A percentile compares a stretch with the other conserved stretches of the same genome.
Evolutionary conservation across 2,888 invertebrate species (phyloP).

Genomic region (Ashinkailepas kermadecensis): DNA sequence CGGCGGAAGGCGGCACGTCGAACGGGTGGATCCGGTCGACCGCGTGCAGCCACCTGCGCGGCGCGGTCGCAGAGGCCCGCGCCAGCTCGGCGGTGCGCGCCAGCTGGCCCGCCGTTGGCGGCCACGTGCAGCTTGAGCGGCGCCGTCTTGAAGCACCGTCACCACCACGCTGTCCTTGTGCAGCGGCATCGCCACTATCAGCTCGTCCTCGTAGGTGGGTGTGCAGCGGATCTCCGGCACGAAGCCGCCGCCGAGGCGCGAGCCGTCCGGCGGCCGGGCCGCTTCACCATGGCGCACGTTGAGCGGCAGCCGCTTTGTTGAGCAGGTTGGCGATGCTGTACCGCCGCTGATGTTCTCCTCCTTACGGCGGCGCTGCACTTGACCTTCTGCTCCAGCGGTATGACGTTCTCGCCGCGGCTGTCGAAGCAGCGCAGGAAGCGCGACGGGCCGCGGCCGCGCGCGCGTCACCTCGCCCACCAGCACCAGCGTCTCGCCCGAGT

Average conservation of each 20-base stretch:
- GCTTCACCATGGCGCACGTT: constrained; percentile 85
- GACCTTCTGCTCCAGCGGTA: constrained; percentile 79
- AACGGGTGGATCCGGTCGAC: constrained; percentile 35
- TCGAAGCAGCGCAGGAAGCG: constrained; percentile 79
- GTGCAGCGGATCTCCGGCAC: constrained; percentile 70
- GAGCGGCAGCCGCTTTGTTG: constrained; percentile 80
- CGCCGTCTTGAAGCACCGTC: constrained; percentile 66
- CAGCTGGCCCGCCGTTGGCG: constrained; percentile 50
- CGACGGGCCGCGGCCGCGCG: constrained; percentile 46
- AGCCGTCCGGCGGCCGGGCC: constrained; percentile 69
- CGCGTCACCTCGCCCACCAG: constrained; percentile 58
- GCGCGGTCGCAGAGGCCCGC: constrained; percentile 34
- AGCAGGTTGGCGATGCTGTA: constrained; percentile 82
- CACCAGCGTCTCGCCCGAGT: constrained; percentile 75
- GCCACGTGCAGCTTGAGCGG: constrained; percentile 75
- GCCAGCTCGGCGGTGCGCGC: constrained; percentile 33
- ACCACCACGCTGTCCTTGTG: constrained; percentile 59
- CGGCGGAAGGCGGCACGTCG: constrained; percentile 34
- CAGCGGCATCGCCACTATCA: constrained; percentile 37
- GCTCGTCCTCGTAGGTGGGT: constrained; percentile 62
- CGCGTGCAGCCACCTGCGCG: constrained; percentile 32
- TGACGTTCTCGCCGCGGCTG: constrained; percentile 69
- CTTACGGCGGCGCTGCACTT: constrained; percentile 87
- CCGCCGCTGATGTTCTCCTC: constrained; percentile 79
- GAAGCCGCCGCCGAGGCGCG: constrained; percentile 53